These are phyloP conservation scores for Noctuana brunneofusca DNA, from an alignment of 2,888 invertebrate genomes.

Conservation along the genomic window DNA sequence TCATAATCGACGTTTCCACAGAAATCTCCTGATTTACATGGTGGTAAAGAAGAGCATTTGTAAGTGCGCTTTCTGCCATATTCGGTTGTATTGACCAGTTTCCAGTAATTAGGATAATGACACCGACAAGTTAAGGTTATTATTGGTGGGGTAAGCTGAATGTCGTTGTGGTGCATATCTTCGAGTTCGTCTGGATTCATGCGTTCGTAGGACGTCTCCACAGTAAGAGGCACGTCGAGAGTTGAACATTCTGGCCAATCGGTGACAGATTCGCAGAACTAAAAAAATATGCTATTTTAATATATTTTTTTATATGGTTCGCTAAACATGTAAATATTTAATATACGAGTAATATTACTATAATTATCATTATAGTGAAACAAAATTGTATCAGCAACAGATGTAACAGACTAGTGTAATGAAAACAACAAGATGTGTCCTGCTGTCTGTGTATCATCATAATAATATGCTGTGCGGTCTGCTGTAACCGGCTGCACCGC, in stretches of 20 bases:
- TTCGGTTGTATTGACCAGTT: constrained; percentile 52
- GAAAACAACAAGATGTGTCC: no score
- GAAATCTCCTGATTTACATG: constrained; percentile 80
- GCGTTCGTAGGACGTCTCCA: constrained; percentile 55
- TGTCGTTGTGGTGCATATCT: constrained; percentile 61
- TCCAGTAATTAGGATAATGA: constrained; percentile 79
- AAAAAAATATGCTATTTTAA: constrained; percentile 39
- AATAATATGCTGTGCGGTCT: no score
- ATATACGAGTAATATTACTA: no score
- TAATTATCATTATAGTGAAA: no score
- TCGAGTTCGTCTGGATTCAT: constrained; percentile 72
- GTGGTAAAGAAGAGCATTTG: constrained; percentile 74
- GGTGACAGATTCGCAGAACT: constrained; percentile 79
- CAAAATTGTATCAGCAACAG: no score
- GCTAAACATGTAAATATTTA: no score
- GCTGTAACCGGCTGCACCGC: no score
- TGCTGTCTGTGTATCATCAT: no score
- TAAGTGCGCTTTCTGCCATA: constrained; percentile 54
- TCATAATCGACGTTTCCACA: constrained; percentile 85
- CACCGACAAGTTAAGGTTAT: constrained; percentile 78
- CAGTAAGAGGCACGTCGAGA: constrained; percentile 61
- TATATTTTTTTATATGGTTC: no score
- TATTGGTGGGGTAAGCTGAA: constrained; percentile 67
- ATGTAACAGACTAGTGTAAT: no score
- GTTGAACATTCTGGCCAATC: constrained; percentile 64